Evolutionary conservation across 2,113 vertebrate species (phyloP).

Genomic region (Taxidea taxus): DNA sequence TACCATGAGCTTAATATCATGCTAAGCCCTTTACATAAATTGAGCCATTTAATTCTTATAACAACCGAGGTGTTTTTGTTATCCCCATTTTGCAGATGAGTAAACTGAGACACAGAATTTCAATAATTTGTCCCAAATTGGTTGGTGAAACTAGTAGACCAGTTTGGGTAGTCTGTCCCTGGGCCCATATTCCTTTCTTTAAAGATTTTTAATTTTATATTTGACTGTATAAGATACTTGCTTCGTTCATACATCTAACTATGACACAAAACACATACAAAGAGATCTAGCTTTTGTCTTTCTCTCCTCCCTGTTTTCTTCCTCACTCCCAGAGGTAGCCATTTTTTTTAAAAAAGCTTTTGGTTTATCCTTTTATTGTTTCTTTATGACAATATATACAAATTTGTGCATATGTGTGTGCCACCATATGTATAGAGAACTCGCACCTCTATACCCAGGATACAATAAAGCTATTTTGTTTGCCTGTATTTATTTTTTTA

Average conservation of each 20-base stretch:
- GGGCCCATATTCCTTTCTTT: neutral
- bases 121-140: constrained; percentile 6
- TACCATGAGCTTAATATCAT: neutral
- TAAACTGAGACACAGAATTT: constrained; percentile 43
- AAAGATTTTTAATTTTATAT: neutral
- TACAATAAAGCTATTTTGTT: constrained; percentile 29
- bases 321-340: neutral
- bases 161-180: neutral
- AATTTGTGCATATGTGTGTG: neutral
- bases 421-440: neutral
- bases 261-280: constrained; percentile 22
- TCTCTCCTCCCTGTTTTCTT: neutral
- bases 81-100: constrained; percentile 6
- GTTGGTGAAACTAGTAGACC: neutral
- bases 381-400: constrained; percentile 52
- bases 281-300: neutral
- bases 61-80: neutral
- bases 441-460: neutral
- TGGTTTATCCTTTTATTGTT: constrained; percentile 32
- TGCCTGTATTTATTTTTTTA: constrained; percentile 18
- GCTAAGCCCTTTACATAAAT: neutral
- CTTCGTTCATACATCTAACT: neutral
- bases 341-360: neutral
- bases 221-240: constrained; percentile 12
- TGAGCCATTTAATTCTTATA: constrained; percentile 33